A percentile compares a stretch with the other conserved stretches of the same genome.
These are phyloP conservation scores for Oostethus manadensis DNA, from an alignment of 2,113 vertebrate species.

Conservation along the genomic window DNA sequence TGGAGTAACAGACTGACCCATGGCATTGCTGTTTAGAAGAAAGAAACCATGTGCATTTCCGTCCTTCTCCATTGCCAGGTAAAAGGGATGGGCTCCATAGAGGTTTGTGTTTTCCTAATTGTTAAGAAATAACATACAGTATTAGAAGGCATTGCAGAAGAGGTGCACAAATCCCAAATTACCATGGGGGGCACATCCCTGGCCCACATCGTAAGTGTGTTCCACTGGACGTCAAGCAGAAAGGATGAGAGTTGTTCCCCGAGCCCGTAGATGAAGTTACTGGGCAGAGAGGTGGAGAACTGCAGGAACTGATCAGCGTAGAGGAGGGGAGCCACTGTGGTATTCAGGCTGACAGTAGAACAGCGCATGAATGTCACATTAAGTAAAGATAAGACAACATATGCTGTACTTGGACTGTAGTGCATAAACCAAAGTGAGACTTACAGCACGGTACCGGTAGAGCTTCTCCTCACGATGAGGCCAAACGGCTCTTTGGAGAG, in stretches of 20 bases:
- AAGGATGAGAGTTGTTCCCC: slow-evolving; percentile 80
- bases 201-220: slow-evolving; percentile 84
- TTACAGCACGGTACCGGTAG: slow-evolving; percentile 68
- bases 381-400: not conserved
- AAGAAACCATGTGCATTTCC: slow-evolving; percentile 82
- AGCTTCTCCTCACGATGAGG: slow-evolving; percentile 65
- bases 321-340: slow-evolving; percentile 80
- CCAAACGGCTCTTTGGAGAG: slow-evolving; percentile 76
- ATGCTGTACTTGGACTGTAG: not conserved
- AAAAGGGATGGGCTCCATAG: slow-evolving; percentile 86
- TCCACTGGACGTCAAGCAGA: slow-evolving; percentile 81
- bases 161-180: slow-evolving; percentile 3
- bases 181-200: slow-evolving; percentile 81
- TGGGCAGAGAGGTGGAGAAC: slow-evolving; percentile 74
- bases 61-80: slow-evolving; percentile 78
- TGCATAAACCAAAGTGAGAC: slow-evolving; percentile 22
- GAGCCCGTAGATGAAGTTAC: slow-evolving; percentile 77
- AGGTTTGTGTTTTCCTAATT: slow-evolving; percentile 79
- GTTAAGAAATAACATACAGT: not conserved
- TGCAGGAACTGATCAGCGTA: slow-evolving; percentile 86
- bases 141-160: not conserved
- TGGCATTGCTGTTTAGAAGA: slow-evolving; percentile 86
- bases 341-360: slow-evolving; percentile 71
- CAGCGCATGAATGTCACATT: not conserved
- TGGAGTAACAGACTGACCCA: slow-evolving; percentile 58